These are phyloP conservation scores for Stenodema calcarata DNA, from an alignment of 2,888 invertebrate genomes.

Conservation along the genomic window DNA sequence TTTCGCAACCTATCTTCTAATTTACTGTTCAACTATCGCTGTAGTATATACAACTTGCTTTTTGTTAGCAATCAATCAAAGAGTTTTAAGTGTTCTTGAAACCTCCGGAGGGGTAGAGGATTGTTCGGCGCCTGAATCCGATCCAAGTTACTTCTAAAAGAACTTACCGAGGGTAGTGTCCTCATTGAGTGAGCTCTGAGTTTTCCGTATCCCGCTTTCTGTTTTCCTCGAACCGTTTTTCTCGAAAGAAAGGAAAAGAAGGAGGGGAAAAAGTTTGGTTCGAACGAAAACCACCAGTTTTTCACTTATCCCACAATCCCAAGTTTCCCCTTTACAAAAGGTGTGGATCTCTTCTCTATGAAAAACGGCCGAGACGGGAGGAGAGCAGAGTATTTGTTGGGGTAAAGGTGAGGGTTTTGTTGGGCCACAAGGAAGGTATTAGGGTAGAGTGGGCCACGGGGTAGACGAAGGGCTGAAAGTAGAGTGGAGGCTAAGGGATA, in stretches of 20 bases:
- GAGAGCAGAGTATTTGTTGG: neutral
- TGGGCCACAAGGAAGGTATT: neutral
- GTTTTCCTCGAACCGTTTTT: neutral
- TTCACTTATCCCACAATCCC: neutral
- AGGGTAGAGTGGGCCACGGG: too few species aligned
- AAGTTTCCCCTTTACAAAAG: neutral
- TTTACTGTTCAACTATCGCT: too few species aligned
- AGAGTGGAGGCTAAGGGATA: neutral
- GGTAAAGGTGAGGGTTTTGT: neutral
- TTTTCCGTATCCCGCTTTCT: neutral
- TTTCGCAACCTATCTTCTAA: too few species aligned
- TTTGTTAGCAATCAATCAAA: too few species aligned
- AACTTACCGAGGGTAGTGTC: neutral
- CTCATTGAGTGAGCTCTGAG: neutral
- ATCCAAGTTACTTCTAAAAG: neutral
- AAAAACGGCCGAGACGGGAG: neutral
- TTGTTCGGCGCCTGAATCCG: neutral
- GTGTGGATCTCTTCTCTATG: neutral
- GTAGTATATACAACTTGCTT: too few species aligned
- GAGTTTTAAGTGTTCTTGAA: neutral
- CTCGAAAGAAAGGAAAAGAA: neutral
- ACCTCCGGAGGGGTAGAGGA: neutral
- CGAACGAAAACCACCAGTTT: neutral
- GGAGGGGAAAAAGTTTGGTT: neutral
- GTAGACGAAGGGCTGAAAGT: too few species aligned